Evolutionary conservation across 2,113 vertebrate genomes (phyloP).

Genomic region (Melierax canorus): DNA sequence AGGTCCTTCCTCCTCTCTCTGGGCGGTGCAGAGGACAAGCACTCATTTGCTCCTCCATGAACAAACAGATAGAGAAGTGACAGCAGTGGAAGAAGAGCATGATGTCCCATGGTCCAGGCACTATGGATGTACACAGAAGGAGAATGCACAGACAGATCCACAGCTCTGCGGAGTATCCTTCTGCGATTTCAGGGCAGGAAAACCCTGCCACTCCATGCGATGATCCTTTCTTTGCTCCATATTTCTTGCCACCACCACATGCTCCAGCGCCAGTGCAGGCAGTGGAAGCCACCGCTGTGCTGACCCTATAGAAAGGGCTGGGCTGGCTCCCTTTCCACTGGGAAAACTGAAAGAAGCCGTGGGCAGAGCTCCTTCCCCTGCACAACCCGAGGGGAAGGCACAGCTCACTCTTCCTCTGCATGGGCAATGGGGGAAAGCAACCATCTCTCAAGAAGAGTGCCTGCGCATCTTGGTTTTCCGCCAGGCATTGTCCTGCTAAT

Average conservation of each 20-base stretch:
- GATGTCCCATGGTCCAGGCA: fast-evolving
- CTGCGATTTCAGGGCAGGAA: not conserved
- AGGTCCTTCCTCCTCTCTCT: not conserved
- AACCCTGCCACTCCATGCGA: fast-evolving
- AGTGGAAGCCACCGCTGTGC: not conserved
- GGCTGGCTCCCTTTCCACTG: not conserved
- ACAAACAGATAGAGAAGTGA: not conserved
- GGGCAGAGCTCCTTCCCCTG: not conserved
- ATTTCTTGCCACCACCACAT: not conserved
- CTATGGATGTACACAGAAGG: fast-evolving
- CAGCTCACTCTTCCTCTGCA: not conserved
- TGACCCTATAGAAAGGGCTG: not conserved
- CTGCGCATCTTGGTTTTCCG: not conserved
- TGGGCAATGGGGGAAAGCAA: not conserved
- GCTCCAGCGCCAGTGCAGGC: fast-evolving
- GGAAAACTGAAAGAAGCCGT: not conserved
- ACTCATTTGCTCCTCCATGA: not conserved
- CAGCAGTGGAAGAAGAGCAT: not conserved
- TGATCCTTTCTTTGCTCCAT: not conserved
- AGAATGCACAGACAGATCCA: not conserved
- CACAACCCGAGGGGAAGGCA: not conserved
- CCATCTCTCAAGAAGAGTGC: not conserved
- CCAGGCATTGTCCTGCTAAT: not conserved
- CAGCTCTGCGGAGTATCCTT: not conserved
- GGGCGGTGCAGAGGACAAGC: not conserved